These are phyloP conservation scores for Corapipo altera DNA, from an alignment of 2,113 vertebrate species.

Conservation along the genomic window DNA sequence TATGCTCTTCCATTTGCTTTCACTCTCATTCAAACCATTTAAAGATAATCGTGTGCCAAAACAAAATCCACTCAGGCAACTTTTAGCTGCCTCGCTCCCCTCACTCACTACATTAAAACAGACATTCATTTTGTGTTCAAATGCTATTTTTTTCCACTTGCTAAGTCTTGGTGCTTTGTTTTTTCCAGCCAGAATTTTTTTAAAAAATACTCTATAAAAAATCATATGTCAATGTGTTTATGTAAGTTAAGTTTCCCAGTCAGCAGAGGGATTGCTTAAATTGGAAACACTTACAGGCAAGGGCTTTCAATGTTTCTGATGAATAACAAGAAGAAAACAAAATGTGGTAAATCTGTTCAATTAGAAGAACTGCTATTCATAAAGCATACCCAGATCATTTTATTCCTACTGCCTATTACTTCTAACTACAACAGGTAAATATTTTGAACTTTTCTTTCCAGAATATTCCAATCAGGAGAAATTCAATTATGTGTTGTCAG, in stretches of 20 bases:
- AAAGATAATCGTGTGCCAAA: neutral
- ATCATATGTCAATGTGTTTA: neutral
- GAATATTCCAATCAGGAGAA: neutral
- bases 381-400: neutral
- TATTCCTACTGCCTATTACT: neutral
- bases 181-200: neutral
- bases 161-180: neutral
- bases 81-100: neutral
- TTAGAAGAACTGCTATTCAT: slow-evolving; percentile 8
- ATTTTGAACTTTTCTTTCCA: slow-evolving; percentile 29
- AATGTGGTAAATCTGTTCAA: slow-evolving; percentile 19
- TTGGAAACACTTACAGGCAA: neutral
- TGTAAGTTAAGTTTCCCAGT: neutral
- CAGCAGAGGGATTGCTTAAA: neutral
- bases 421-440: slow-evolving; percentile 11
- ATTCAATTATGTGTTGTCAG: neutral
- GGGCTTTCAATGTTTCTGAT: neutral
- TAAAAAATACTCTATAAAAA: neutral
- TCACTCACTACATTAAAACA: neutral
- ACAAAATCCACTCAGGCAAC: neutral
- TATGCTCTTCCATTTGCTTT: neutral
- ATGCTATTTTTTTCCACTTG: neutral
- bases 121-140: neutral
- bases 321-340: slow-evolving; percentile 20
- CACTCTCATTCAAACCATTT: neutral